phyloP scores from a whole-genome alignment of 2,113 vertebrate genomes.

The Malaclemys terrapin region DNA sequence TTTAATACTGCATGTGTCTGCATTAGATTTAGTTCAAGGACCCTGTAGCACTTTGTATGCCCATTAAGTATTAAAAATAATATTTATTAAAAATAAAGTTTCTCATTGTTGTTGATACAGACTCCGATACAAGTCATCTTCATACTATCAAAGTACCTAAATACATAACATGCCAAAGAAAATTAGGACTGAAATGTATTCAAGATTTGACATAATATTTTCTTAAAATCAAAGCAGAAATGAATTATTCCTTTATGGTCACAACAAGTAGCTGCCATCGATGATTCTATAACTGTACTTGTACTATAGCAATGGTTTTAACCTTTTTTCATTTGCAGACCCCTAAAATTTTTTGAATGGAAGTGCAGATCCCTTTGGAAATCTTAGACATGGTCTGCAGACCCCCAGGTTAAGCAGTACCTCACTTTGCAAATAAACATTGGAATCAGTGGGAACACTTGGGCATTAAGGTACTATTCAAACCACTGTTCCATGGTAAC shows the following conservation, averaged over 20 bases:
- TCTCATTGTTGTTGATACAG: background rate
- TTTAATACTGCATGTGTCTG: background rate
- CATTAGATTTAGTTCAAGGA: rapidly evolving
- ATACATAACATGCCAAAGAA: background rate
- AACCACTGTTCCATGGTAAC: background rate
- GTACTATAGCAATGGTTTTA: background rate
- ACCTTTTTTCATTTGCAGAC: background rate
- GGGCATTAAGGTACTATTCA: background rate
- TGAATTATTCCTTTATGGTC: background rate
- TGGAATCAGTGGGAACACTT: rapidly evolving
- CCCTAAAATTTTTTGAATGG: background rate
- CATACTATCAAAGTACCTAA: background rate
- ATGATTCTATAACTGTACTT: background rate
- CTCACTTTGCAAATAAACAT: background rate
- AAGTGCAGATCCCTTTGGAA: background rate
- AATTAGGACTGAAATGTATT: slow-evolving; percentile 12
- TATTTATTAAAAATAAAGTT: background rate
- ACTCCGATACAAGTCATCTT: background rate
- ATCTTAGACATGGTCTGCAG: background rate
- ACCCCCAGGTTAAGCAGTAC: background rate
- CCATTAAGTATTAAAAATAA: background rate
- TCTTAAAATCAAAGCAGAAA: slow-evolving; percentile 28
- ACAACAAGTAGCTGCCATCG: background rate
- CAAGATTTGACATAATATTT: background rate
- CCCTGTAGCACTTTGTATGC: background rate